A percentile compares a stretch with the other conserved stretches of the same genome.
Evolutionary conservation across 2,888 invertebrate species (phyloP).

Genomic region (Acrocyrtus sp.): DNA sequence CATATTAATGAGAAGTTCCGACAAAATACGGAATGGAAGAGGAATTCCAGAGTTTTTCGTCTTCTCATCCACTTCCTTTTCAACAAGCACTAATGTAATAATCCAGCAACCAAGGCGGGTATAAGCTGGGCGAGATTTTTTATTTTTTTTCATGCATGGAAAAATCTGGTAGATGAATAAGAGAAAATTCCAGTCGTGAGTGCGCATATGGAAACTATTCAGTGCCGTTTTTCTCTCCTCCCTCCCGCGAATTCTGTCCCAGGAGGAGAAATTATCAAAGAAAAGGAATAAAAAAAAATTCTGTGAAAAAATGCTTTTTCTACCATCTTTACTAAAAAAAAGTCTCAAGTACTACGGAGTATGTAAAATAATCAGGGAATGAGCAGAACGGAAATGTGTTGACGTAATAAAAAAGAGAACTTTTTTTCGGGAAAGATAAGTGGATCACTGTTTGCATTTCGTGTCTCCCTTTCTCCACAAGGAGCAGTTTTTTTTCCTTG

Average conservation of each 20-base stretch:
- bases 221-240: no score
- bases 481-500: no score
- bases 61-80: background rate
- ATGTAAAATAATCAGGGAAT: no score
- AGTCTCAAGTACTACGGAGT: background rate
- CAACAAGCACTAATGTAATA: background rate
- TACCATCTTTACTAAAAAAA: no score
- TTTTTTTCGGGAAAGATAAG: no score
- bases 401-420: background rate
- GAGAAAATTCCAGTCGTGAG: no score
- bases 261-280: background rate
- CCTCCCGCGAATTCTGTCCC: no score
- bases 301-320: no score
- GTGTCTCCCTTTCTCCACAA: no score
- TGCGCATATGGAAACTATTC: background rate
- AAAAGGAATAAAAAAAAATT: background rate
- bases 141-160: no score
- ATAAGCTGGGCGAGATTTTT: background rate
- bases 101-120: background rate
- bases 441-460: no score
- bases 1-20: conserved; percentile 44
- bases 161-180: background rate
- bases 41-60: conserved; percentile 4
- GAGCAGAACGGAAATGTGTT: background rate
- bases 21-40: conserved; percentile 30